Evolutionary conservation across 2,888 invertebrate genomes (phyloP), one percentile per base, ranked within the genome.

Genomic region (Amblyjoppa proteus): DNA sequence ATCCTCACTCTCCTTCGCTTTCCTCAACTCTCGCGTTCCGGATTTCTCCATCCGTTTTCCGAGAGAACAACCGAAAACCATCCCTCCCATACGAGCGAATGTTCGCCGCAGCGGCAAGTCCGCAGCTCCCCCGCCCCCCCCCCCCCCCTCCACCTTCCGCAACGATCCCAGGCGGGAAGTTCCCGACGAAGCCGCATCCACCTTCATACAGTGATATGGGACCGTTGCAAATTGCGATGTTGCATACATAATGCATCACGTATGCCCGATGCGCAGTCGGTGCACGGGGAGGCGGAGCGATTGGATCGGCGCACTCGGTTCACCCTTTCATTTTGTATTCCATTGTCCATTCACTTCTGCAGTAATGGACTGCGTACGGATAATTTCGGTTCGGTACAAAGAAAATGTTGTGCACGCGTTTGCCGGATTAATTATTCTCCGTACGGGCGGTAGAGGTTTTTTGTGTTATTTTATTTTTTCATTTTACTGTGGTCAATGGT

Each of bases 191-290:
- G 70, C 84, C 71, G 51, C 83, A 79, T 34, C 13, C 66, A 53
- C 79, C 34, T 49, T 45, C 76, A 56, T 64, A 80, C 71, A 69
- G 66, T 84, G 82, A 87, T 86, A 87, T 85, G 84, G 68, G 34
- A 69, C 70, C 84, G 73, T 90, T 89, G 89, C 89, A 91, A 91
- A 91, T 91, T 88, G 88, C 87, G 82, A 89, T 87, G 89, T 88
- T 89, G 90, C 90, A 91, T 91, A 89, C 89, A 89, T 91, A 90
- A 91, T 90, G 86, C 82, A 88, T 85, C 71, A 71, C 69, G 69
- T 75, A 79, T 13, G 13, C 74, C 13, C 78, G 41, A 78, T 78
- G 56, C 34, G 82, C 56, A 56, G 51, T 71, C 64, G 69, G 69
- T 16, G 20, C 13, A 61, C 25, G 58, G 49, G 66, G 51, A 31